These are phyloP conservation scores for Motacilla alba DNA, from an alignment of 2,113 vertebrate species.

Conservation along the genomic window DNA sequence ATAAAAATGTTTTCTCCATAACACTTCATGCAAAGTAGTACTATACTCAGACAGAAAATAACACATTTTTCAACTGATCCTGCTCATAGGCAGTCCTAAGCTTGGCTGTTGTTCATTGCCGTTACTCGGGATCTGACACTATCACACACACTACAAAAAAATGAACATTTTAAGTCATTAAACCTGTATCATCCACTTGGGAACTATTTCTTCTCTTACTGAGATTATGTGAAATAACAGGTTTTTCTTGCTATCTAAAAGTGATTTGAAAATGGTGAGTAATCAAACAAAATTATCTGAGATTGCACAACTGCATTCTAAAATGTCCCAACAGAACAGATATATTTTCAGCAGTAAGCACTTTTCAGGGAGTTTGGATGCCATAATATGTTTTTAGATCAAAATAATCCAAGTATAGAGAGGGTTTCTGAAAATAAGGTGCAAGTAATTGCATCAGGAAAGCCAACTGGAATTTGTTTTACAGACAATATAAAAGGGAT, in stretches of 20 bases:
- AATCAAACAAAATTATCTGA: not conserved
- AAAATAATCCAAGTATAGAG: not conserved
- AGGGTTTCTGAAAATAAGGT: not conserved
- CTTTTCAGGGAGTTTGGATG: not conserved
- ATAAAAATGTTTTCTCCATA: not conserved
- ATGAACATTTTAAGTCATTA: conserved; percentile 2
- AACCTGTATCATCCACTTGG: not conserved
- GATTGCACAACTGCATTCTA: not conserved
- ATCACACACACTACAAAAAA: not conserved
- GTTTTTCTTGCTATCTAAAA: not conserved
- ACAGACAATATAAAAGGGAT: not conserved
- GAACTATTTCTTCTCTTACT: not conserved
- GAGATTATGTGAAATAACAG: not conserved
- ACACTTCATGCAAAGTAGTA: not conserved
- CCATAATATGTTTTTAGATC: not conserved
- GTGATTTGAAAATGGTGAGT: not conserved
- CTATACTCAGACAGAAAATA: not conserved
- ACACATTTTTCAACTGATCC: not conserved
- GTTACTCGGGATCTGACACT: not conserved
- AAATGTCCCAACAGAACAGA: not conserved
- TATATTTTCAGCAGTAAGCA: not conserved
- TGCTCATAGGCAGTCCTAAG: not conserved
- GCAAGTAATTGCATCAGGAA: not conserved
- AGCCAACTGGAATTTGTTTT: not conserved
- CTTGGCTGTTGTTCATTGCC: not conserved